These are phyloP conservation scores for Seriola rivoliana DNA, from an alignment of 2,113 vertebrate species.

Conservation along the genomic window DNA sequence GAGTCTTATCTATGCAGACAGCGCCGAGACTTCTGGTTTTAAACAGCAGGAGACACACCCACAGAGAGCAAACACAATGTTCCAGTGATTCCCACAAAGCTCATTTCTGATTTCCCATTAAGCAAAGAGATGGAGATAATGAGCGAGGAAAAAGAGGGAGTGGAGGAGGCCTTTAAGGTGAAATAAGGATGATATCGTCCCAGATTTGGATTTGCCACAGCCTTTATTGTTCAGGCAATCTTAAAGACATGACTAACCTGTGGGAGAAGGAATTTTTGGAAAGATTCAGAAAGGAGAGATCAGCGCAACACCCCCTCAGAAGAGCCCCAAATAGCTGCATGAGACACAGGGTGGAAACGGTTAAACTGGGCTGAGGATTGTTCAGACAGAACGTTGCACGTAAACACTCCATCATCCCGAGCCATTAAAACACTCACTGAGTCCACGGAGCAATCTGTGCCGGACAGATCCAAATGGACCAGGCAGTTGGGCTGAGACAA, in stretches of 20 bases:
- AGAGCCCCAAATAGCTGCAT: slow-evolving; percentile 89
- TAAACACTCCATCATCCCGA: slow-evolving; percentile 5
- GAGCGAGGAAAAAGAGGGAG: slow-evolving; percentile 20
- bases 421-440: slow-evolving; percentile 81
- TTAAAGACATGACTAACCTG: slow-evolving; percentile 83
- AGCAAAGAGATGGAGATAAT: slow-evolving; percentile 46
- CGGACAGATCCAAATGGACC: slow-evolving; percentile 91
- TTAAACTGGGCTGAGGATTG: slow-evolving; percentile 50
- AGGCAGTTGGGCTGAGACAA: slow-evolving; percentile 93
- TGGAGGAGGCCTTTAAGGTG: slow-evolving; percentile 21
- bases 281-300: slow-evolving; percentile 91
- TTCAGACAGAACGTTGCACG: slow-evolving; percentile 18
- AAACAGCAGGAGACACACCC: slow-evolving; percentile 61
- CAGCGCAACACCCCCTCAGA: slow-evolving; percentile 90
- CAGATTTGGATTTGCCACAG: slow-evolving; percentile 36
- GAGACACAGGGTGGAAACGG: slow-evolving; percentile 68
- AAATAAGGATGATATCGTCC: slow-evolving; percentile 26
- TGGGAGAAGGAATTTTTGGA: slow-evolving; percentile 90
- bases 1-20: slow-evolving; percentile 75
- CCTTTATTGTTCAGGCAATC: slow-evolving; percentile 39
- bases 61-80: slow-evolving; percentile 49
- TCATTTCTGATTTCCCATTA: slow-evolving; percentile 61
- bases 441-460: slow-evolving; percentile 91
- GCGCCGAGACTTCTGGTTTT: slow-evolving; percentile 46
- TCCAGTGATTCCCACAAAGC: slow-evolving; percentile 49